phyloP scores from a whole-genome alignment of 2,888 invertebrate species.

The Crematogaster levior region DNA sequence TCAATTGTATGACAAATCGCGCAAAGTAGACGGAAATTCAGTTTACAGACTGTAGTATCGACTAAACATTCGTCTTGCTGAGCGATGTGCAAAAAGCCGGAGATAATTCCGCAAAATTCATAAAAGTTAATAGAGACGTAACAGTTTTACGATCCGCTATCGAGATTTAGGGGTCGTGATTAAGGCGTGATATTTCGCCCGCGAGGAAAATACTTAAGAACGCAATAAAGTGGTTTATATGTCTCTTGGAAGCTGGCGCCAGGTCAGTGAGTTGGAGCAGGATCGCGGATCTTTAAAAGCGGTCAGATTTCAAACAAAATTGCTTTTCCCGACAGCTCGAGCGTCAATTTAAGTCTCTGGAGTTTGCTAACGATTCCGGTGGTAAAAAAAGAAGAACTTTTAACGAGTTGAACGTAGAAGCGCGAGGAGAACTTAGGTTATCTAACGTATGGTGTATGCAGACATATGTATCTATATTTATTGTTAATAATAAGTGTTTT shows the following conservation, averaged over 20 bases:
- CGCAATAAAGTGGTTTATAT: constrained; percentile 47
- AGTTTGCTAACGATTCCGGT: constrained; percentile 19
- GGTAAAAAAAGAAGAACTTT: neutral
- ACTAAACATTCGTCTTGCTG: neutral
- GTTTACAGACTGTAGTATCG: constrained; percentile 17
- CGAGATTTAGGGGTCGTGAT: constrained; percentile 39
- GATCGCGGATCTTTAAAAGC: constrained; percentile 43
- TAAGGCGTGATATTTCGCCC: constrained; percentile 41
- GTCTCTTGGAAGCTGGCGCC: constrained; percentile 36
- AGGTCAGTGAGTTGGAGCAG: constrained; percentile 13
- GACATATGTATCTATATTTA: neutral
- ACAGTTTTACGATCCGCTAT: constrained; percentile 42
- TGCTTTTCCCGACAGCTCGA: constrained; percentile 34
- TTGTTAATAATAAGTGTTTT: neutral
- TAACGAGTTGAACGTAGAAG: neutral
- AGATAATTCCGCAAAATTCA: constrained; percentile 41
- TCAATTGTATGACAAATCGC: neutral
- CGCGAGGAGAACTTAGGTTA: neutral
- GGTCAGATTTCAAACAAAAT: constrained; percentile 50
- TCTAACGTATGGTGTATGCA: neutral
- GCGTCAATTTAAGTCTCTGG: constrained; percentile 40
- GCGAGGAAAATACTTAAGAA: constrained; percentile 46
- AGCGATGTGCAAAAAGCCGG: neutral
- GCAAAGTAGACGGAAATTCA: neutral
- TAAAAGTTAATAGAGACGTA: constrained; percentile 43